A percentile compares a stretch with the other conserved stretches of the same genome.
These are phyloP conservation scores for Trinorchestia longiramus DNA, from an alignment of 1,140 invertebrate species.

Conservation along the genomic window DNA sequence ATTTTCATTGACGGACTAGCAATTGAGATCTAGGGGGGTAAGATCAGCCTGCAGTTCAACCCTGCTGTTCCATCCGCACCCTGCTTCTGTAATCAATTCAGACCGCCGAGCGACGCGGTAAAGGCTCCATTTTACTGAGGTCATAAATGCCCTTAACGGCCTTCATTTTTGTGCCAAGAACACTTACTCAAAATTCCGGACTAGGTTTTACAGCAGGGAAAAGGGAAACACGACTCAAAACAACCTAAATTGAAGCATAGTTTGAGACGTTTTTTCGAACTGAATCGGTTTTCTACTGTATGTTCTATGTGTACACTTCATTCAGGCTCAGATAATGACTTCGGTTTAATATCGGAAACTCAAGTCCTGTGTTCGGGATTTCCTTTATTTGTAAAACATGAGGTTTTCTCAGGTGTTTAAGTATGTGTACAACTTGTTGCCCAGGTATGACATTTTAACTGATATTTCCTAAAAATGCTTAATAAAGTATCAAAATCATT, in stretches of 20 bases:
- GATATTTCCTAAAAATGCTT: not conserved
- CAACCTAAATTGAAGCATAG: not conserved
- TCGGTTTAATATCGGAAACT: not conserved
- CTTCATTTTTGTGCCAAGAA: constrained; percentile 8
- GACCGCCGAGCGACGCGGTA: not conserved
- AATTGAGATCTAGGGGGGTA: not conserved
- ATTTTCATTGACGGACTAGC: not conserved
- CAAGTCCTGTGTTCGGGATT: not conserved
- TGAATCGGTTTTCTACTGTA: not conserved
- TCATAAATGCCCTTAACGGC: not conserved
- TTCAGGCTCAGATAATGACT: not conserved
- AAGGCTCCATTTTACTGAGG: not conserved
- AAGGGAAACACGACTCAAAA: not conserved
- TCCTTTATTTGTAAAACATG: not conserved
- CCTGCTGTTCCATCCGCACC: too few relatives aligned
- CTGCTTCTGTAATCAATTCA: not conserved
- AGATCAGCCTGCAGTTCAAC: not conserved
- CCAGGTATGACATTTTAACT: not conserved
- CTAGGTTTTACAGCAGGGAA: not conserved
- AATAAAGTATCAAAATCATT: not conserved
- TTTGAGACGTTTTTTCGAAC: not conserved
- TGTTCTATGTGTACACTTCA: not conserved
- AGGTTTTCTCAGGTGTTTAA: not conserved
- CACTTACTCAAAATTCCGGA: not conserved
- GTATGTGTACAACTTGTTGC: not conserved